phyloP scores from a whole-genome alignment of 2,797 vertebrate species.

The Hydrocynus forskahlii region DNA sequence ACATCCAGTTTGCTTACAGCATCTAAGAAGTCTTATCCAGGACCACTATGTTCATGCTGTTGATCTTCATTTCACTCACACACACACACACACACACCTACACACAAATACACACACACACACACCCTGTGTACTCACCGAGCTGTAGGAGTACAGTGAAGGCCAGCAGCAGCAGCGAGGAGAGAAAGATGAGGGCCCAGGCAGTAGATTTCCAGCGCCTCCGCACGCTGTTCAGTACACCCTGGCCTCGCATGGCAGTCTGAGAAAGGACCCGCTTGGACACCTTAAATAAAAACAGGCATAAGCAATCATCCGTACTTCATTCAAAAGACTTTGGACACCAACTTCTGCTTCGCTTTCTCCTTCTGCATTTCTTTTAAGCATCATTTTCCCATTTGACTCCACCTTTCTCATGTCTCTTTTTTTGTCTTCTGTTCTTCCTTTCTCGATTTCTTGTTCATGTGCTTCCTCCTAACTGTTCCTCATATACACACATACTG shows the following conservation, averaged over 20 bases:
- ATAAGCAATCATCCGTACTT: constrained; percentile 32
- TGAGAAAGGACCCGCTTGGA: constrained; percentile 64
- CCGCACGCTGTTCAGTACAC: constrained; percentile 63
- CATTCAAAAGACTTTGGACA: background rate
- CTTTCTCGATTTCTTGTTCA: background rate
- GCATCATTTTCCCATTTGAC: constrained; percentile 33
- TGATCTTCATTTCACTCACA: background rate
- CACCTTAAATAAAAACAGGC: constrained; percentile 44
- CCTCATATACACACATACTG: background rate
- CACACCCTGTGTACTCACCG: constrained; percentile 67
- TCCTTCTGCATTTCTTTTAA: background rate
- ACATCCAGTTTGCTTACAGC: background rate
- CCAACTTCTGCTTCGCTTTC: background rate
- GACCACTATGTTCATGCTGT: background rate
- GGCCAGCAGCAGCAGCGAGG: constrained; percentile 74
- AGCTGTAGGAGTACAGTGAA: constrained; percentile 66
- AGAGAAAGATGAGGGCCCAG: constrained; percentile 70
- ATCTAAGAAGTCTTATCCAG: background rate
- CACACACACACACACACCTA: constrained; percentile 5
- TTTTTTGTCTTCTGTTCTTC: background rate
- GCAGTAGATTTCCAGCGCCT: constrained; percentile 68
- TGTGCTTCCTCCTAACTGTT: background rate
- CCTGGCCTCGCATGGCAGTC: constrained; percentile 76
- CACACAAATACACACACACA: constrained; percentile 29
- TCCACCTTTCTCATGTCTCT: background rate